These are phyloP conservation scores for Hydropsyche betteni DNA, from an alignment of 2,888 invertebrate species.

Conservation along the genomic window DNA sequence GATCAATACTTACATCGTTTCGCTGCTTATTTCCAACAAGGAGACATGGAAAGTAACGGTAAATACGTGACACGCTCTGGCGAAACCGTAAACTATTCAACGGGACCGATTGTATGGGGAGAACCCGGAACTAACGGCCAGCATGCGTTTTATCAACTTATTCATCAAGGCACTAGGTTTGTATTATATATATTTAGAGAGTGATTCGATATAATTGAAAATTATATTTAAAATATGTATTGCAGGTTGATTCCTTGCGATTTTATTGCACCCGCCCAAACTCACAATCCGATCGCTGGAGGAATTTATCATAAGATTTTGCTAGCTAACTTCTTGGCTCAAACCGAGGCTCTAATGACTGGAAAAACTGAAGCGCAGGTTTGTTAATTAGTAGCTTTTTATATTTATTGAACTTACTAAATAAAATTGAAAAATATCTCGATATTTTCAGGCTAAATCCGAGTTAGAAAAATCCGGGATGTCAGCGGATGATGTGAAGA, in stretches of 20 bases:
- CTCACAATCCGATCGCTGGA: conserved; percentile 85
- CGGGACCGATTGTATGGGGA: conserved; percentile 93
- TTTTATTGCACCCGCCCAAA: conserved; percentile 92
- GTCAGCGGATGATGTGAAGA: conserved; percentile 74
- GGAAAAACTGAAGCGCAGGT: conserved; percentile 68
- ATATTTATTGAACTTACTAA: too few species aligned
- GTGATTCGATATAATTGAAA: background rate
- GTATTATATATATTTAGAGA: background rate
- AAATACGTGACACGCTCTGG: conserved; percentile 87
- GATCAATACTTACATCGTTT: conserved; percentile 98
- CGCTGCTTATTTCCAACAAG: conserved; percentile 99
- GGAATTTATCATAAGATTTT: conserved; percentile 94
- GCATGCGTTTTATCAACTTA: conserved; percentile 99
- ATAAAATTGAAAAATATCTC: too few species aligned
- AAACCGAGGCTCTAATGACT: conserved; percentile 97
- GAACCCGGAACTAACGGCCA: conserved; percentile 99
- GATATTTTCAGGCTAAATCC: conserved; percentile 71
- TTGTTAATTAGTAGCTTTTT: background rate
- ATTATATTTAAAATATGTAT: background rate
- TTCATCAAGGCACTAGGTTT: conserved; percentile 84
- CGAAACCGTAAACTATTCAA: conserved; percentile 67
- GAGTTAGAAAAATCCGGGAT: conserved; percentile 86
- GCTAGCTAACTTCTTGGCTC: conserved; percentile 96
- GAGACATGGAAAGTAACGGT: conserved; percentile 99
- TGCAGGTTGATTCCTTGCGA: conserved; percentile 90